A percentile compares a stretch with the other conserved stretches of the same genome.
Evolutionary conservation across 2,797 vertebrate species (phyloP).

Genomic region (Tiaroga cobitis): DNA sequence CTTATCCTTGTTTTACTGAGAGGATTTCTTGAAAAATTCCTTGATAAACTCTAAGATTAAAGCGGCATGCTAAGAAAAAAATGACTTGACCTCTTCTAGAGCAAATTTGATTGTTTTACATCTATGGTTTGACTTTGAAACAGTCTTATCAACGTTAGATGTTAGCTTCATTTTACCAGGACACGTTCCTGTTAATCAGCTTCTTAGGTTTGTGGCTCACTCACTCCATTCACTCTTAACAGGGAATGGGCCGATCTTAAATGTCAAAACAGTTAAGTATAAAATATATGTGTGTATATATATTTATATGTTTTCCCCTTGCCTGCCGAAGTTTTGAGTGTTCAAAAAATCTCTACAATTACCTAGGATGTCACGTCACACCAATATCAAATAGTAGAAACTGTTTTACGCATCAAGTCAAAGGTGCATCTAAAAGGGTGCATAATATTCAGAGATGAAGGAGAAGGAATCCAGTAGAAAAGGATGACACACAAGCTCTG

Average conservation of each 20-base stretch:
- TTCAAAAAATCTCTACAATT: constrained; percentile 25
- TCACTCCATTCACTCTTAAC: constrained; percentile 30
- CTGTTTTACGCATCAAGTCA: constrained; percentile 26
- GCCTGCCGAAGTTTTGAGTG: constrained; percentile 15
- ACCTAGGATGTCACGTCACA: constrained; percentile 21
- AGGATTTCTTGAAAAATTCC: constrained; percentile 29
- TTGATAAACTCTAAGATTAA: constrained; percentile 23
- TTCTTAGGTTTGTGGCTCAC: constrained; percentile 33
- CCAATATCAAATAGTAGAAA: constrained; percentile 51
- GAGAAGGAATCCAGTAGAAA: constrained; percentile 41
- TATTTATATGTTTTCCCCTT: constrained; percentile 14
- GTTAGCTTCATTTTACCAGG: constrained; percentile 77
- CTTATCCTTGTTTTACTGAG: constrained; percentile 18
- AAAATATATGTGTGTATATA: constrained; percentile 5
- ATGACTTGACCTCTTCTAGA: constrained; percentile 1
- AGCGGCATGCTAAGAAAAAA: constrained; percentile 47
- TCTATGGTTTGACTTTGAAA: background rate
- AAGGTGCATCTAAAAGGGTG: constrained; percentile 47
- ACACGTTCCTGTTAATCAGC: constrained; percentile 74
- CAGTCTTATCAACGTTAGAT: constrained; percentile 20
- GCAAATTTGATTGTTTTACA: background rate
- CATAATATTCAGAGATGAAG: constrained; percentile 25
- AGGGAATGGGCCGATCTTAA: constrained; percentile 23
- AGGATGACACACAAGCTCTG: constrained; percentile 46
- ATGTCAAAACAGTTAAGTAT: constrained; percentile 47